phyloP scores from a whole-genome alignment of 2,797 vertebrate genomes.

The Enteromius viviparus region DNA sequence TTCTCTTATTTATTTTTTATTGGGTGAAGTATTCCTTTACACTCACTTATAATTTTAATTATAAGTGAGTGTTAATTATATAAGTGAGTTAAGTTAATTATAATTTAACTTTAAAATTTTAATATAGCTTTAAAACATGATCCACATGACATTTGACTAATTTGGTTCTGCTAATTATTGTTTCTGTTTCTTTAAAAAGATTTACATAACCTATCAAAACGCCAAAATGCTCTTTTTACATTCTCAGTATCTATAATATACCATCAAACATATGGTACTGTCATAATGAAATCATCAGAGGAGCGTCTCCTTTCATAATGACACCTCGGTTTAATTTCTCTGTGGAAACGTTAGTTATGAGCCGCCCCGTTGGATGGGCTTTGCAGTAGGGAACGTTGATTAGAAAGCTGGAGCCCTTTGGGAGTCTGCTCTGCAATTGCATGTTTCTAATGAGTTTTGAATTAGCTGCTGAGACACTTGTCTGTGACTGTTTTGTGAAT shows the following conservation, averaged over 20 bases:
- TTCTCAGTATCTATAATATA: slow-evolving; percentile 4
- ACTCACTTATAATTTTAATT: no score
- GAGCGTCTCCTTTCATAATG: slow-evolving; percentile 38
- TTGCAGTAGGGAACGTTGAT: slow-evolving; percentile 46
- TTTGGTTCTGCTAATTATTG: background rate
- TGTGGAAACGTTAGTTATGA: slow-evolving; percentile 48
- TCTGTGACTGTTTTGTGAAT: slow-evolving; percentile 47
- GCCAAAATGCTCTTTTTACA: background rate
- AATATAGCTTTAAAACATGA: background rate
- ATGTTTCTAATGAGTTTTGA: slow-evolving; percentile 51
- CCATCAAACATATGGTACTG: slow-evolving; percentile 27
- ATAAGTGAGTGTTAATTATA: no score
- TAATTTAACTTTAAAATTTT: background rate
- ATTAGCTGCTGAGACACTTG: slow-evolving; percentile 46
- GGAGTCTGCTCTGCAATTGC: slow-evolving; percentile 34
- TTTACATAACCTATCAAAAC: background rate
- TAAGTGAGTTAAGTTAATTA: no score
- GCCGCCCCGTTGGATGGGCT: slow-evolving; percentile 37
- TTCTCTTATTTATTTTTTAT: background rate
- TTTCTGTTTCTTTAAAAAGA: background rate
- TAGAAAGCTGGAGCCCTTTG: slow-evolving; percentile 34
- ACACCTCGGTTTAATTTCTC: slow-evolving; percentile 51
- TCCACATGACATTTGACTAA: background rate
- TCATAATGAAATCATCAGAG: slow-evolving; percentile 43
- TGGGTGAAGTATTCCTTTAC: background rate